Base-by-base conservation (phyloP, 2,888 invertebrate genomes). In the Empis stercorea region DNA sequence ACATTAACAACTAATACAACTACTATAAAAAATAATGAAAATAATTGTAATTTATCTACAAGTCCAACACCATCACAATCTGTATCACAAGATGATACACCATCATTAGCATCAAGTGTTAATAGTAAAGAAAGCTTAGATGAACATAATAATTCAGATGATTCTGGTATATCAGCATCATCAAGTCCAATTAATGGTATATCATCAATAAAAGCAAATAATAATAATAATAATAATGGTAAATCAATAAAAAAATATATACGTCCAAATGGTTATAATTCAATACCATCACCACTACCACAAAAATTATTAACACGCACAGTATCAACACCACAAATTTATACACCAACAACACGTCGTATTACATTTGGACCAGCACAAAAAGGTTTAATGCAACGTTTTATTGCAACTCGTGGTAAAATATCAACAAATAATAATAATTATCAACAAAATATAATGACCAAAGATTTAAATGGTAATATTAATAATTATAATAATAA, bases 321-420 rank as follows among this genome's bases (percentile, higher is more conserved):
- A 13, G 59, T 63, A 14, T 66, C 67, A 2, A 66, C 68, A 15
- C 66, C 69, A 23, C 64, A 62, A 51, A 54, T 55, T 15, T 54
- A 49, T 41, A 44, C 44, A 41, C 36, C 54, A 37, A 43, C 48
- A 2, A 44, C 45, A 43, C 72, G 76, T 51, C 75, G 80, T 30
- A 82, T 83, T 58, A 76, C 79, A 6, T 79, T 79, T 10, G 78
- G 74, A 52, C 75, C 73, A 4, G 76, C 78, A 14, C 81, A 81
- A 50, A 86, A 65, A 53, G 88, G 88, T 13, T 75, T 88, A 23
- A 89, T 89, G 89, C 84, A 88, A 60, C 78, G 86, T 60, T 87
- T 87, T 63, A 77, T 89, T 51, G 86, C 85, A 49, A 83, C 81
- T 27, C 78, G 84, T 47, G 89, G 89, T 23, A 85, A 82, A 66